Base-by-base conservation (phyloP, 2,797 vertebrate genomes). In the Myotis vivesi region DNA sequence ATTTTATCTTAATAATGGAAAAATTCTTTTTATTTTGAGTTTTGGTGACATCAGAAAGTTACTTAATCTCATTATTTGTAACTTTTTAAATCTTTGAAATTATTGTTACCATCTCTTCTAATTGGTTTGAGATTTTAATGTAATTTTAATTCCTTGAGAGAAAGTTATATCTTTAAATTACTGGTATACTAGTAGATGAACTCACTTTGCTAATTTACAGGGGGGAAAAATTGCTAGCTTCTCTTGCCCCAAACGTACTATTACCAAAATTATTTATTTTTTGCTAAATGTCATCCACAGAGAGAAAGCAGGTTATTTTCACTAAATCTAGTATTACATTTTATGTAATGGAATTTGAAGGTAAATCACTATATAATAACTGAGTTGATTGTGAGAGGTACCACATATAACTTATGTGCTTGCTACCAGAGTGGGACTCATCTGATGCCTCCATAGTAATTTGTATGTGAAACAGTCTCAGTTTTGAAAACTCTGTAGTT, bases 41-140 rank as follows among this genome's bases (percentile, higher is more conserved):
- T 87, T 96, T 85, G 59, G 20, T 92, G 36, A 71, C 53, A 41
- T 51, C 92, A 80, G 53, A 72, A 93, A 92, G 73, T 93, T 92
- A 38, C 15, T 94, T 95, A 79, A 72, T 75, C 75, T 91, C 17
- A 51, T 93, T 93, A 51, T 38, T 38, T 38, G 38, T 86, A 64
- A 89, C 30, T 82, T 95, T 64, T 89, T 41, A 94, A 73, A 79
- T 92, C 44, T 87, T 75, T 92, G 72, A 87, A 89, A 87, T 84
- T 73, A 87, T 77, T 91, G 71, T 80, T 23, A 64, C 44, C 12
- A 90, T 15, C 30, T 93, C 59, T 95, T 22, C 25, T 82, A 76
- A 49, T 49, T 89, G 77, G 36, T 82, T 94, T 89, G 71, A 91
- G 16, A 80, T 77, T 68, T 93, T 90, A 82, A 75, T 69, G 11